These are phyloP conservation scores for Noctuana brunneofusca DNA, from an alignment of 2,888 invertebrate species.

Conservation along the genomic window DNA sequence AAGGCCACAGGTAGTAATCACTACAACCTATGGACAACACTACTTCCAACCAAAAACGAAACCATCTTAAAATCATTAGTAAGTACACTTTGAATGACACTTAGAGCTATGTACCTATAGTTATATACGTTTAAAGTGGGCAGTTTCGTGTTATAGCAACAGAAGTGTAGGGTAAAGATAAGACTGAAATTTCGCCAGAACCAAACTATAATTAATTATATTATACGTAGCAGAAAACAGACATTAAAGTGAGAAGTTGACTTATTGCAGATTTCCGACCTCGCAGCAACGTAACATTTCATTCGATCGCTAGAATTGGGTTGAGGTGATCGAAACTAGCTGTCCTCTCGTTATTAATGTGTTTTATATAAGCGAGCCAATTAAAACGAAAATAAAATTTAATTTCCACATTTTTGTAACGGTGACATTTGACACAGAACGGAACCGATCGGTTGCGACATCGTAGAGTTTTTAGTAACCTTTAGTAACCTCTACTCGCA, in stretches of 20 bases:
- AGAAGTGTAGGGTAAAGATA: too few species aligned
- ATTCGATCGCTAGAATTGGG: conserved; percentile 29
- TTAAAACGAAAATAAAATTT: conserved; percentile 34
- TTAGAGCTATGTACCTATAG: too few species aligned
- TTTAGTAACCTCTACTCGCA: background rate
- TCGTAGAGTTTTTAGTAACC: background rate
- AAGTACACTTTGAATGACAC: too few species aligned
- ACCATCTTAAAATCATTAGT: too few species aligned
- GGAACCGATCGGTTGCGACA: conserved; percentile 12
- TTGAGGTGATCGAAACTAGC: conserved; percentile 35
- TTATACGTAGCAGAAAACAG: background rate
- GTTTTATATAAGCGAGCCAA: conserved; percentile 31
- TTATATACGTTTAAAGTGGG: too few species aligned
- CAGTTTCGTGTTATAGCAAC: too few species aligned
- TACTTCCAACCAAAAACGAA: too few species aligned
- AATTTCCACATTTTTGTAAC: conserved; percentile 27
- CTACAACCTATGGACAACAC: too few species aligned
- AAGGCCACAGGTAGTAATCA: too few species aligned
- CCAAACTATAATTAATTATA: background rate
- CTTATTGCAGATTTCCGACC: conserved; percentile 33
- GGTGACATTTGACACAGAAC: conserved; percentile 33
- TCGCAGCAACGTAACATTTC: conserved; percentile 15
- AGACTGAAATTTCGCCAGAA: too few species aligned
- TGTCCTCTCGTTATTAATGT: conserved; percentile 23
- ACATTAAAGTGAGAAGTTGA: conserved; percentile 6